Evolutionary conservation across 2,888 invertebrate genomes (phyloP).

Genomic region (Andricus quercusramuli): DNA sequence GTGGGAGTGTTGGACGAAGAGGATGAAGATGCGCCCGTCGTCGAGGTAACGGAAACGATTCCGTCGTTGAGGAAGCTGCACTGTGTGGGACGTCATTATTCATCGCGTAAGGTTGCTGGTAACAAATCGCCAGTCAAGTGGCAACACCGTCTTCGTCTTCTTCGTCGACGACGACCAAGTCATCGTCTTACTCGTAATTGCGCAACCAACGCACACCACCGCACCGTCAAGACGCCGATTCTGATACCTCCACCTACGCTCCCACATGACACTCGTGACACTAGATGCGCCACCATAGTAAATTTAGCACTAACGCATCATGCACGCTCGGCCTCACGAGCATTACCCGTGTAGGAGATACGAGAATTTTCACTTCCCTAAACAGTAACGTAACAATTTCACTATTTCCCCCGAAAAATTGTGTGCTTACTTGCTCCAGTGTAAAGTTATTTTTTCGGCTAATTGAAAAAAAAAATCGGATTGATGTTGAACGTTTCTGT

Average conservation of each 20-base stretch:
- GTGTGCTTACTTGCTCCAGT: not conserved
- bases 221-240: conserved; percentile 2
- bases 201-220: conserved; percentile 54
- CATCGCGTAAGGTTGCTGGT: conserved; percentile 75
- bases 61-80: conserved; percentile 64
- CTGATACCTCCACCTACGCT: conserved; percentile 64
- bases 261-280: conserved; percentile 61
- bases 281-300: conserved; percentile 61
- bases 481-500: too few species aligned
- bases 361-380: conserved; percentile 5
- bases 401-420: not conserved
- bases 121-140: conserved; percentile 78
- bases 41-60: conserved; percentile 61
- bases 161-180: conserved; percentile 46
- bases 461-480: too few species aligned
- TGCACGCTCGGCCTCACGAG: conserved; percentile 75
- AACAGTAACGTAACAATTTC: conserved; percentile 3
- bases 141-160: conserved; percentile 68
- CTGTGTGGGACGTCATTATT: conserved; percentile 70
- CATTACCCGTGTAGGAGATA: conserved; percentile 67
- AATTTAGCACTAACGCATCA: conserved; percentile 78
- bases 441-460: too few species aligned
- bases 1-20: conserved; percentile 53
- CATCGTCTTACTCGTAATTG: conserved; percentile 58
- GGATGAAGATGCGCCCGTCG: conserved; percentile 46